Base-by-base conservation (phyloP, 2,888 invertebrate genomes). In the Serripes groenlandicus region DNA sequence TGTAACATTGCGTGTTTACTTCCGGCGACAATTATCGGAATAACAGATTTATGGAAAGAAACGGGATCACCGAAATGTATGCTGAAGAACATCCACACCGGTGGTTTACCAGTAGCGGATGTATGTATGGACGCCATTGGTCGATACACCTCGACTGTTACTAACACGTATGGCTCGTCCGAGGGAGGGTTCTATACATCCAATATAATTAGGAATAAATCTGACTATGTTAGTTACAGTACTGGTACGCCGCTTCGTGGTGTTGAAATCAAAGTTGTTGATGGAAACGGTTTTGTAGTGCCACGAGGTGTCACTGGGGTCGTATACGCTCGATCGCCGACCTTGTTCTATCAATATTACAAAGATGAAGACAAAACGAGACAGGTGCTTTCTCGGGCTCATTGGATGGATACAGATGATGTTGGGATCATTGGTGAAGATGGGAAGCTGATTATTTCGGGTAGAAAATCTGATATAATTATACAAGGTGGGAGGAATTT, bases 321-420 rank as follows among this genome's bases (percentile, higher is more conserved):
- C 7, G 64, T 83, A 2, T 60, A 75, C 56, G 74, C 73, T 2
- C 68, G 83, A 26, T 68, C 78, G 7, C 78, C 78, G 26, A 35
- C 73, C 21, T 18, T 83, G 26, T 73, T 79, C 21, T 28, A 28
- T 26, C 32, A 62, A 2, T 83, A 83, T 32, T 72, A 35, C 34
- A 62, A 73, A 0, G 35, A 79, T 4, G 37, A 26, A 28, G 58
- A 58, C 21, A 73, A 58, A 34, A 76, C 83, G 18, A 66, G 69
- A 28, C 73, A 72, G 62, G 78, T 64, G 0, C 49, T 83, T 9
- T 62, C 69, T 1, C 9, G n/a, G 0, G 42, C 35, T n/a, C 58
- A 68, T 7, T 83, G 83, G 83, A 75, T 83, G 75, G 74, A 83
- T 42, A 79, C 79, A 1, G 79, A 83, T 58, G 83, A 83, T 28